A percentile compares a stretch with the other conserved stretches of the same genome.
Evolutionary conservation across 92 coral and sea anemone species (phyloP).

Genomic region (Palythoa heliodiscus): DNA sequence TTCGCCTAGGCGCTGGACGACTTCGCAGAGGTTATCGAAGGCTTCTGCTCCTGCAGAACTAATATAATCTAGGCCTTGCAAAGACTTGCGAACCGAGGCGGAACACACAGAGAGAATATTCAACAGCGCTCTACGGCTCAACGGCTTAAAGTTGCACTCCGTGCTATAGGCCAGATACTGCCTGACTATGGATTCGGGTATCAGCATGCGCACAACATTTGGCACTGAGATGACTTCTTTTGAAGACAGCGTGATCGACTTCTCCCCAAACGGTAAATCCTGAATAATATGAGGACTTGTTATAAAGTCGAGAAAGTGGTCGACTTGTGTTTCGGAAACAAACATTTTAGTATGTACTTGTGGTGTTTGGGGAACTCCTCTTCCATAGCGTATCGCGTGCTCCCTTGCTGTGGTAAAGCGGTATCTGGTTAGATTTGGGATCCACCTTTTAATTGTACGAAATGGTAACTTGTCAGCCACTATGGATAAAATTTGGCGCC

Average conservation of each 20-base stretch:
- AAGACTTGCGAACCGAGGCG: conserved; percentile 55
- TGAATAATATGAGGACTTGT: conserved; percentile 64
- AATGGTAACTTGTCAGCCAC: conserved; percentile 49
- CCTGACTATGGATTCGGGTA: conserved; percentile 53
- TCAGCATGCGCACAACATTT: conserved; percentile 56
- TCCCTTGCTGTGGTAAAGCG: conserved; percentile 55
- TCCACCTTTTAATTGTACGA: conserved; percentile 35
- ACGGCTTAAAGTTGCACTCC: conserved; percentile 52
- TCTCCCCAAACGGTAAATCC: conserved; percentile 59
- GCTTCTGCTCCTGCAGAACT: conserved; percentile 54
- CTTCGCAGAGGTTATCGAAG: conserved; percentile 49
- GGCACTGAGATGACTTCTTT: conserved; percentile 49
- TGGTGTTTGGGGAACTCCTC: conserved; percentile 56
- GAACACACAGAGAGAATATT: conserved; percentile 48
- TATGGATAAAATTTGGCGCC: conserved; percentile 43
- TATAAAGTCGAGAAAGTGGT: conserved; percentile 61
- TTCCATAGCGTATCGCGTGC: conserved; percentile 53
- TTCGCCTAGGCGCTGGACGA: conserved; percentile 52
- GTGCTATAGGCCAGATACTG: conserved; percentile 52
- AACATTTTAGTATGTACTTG: conserved; percentile 45
- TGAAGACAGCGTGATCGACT: conserved; percentile 49
- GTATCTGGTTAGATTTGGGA: conserved; percentile 47
- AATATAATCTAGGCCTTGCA: conserved; percentile 65
- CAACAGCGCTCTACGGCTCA: conserved; percentile 57
- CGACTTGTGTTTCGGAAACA: conserved; percentile 53